phyloP scores from a whole-genome alignment of 2,888 invertebrate genomes.

The Phaonia tiefii region DNA sequence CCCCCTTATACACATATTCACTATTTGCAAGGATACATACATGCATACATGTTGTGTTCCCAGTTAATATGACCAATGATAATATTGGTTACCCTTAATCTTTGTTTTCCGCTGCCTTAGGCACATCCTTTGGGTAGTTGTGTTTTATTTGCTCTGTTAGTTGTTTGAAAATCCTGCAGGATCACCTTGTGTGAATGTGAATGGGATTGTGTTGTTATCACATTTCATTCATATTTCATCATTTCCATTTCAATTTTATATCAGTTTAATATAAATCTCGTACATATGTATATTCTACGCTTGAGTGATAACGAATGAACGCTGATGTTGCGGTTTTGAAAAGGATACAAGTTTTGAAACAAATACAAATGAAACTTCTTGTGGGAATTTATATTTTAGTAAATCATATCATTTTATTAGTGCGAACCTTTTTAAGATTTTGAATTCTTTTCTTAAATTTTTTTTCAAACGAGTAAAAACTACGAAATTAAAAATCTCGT shows the following conservation, averaged over 20 bases:
- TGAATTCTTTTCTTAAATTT: too few relatives aligned
- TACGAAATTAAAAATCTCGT: too few relatives aligned
- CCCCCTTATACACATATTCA: too few relatives aligned
- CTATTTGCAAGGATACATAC: too few relatives aligned
- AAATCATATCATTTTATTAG: too few relatives aligned
- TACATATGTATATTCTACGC: constrained; percentile 41
- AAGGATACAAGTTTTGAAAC: background rate
- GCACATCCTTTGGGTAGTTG: constrained; percentile 39
- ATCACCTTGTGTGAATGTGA: constrained; percentile 10
- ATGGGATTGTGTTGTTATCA: constrained; percentile 36
- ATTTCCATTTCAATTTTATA: constrained; percentile 11
- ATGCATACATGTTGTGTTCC: too few relatives aligned
- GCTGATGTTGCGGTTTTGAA: constrained; percentile 17
- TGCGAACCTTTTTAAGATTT: too few relatives aligned
- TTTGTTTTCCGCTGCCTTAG: constrained; percentile 61
- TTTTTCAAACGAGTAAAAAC: too few relatives aligned
- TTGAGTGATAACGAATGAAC: constrained; percentile 63
- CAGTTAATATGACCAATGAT: constrained; percentile 8
- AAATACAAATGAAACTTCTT: too few relatives aligned
- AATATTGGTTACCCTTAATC: constrained; percentile 65
- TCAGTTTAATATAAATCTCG: constrained; percentile 4
- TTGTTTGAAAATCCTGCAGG: background rate
- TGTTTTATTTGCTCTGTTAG: background rate
- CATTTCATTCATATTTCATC: constrained; percentile 63
- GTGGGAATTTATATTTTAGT: too few relatives aligned